phyloP scores from a whole-genome alignment of 2,797 vertebrate genomes.

The Poeciliopsis paucimaculata region DNA sequence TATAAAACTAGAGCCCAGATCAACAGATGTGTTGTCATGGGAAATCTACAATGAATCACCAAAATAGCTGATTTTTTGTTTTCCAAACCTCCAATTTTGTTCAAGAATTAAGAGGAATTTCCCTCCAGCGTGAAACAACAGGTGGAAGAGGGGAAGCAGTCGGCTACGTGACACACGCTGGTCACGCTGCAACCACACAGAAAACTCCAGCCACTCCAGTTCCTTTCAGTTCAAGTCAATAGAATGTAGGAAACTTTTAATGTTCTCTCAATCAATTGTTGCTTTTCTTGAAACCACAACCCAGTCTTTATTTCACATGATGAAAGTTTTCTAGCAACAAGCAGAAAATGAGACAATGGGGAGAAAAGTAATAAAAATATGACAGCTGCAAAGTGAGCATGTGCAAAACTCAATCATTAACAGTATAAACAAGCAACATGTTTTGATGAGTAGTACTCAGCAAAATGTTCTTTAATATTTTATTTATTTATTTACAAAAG shows the following conservation, averaged over 20 bases:
- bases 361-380: neutral
- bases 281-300: neutral
- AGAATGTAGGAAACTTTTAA: neutral
- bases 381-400: neutral
- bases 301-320: neutral
- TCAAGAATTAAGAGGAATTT: neutral
- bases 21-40: neutral
- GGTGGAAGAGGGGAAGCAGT: neutral
- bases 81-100: neutral
- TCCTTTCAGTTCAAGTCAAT: neutral
- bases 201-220: neutral
- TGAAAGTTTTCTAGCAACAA: neutral
- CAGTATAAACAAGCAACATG: neutral
- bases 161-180: neutral
- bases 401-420: neutral
- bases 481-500: neutral
- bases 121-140: neutral
- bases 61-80: too few species aligned
- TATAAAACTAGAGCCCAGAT: neutral
- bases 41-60: neutral
- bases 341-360: neutral
- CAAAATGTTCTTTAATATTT: neutral
- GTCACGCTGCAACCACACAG: neutral
- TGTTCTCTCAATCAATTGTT: neutral
- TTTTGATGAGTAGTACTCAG: neutral